Evolutionary conservation across 2,113 vertebrate species (phyloP), one percentile per base, ranked within the genome.

Genomic region (Phaethornis superciliosus): DNA sequence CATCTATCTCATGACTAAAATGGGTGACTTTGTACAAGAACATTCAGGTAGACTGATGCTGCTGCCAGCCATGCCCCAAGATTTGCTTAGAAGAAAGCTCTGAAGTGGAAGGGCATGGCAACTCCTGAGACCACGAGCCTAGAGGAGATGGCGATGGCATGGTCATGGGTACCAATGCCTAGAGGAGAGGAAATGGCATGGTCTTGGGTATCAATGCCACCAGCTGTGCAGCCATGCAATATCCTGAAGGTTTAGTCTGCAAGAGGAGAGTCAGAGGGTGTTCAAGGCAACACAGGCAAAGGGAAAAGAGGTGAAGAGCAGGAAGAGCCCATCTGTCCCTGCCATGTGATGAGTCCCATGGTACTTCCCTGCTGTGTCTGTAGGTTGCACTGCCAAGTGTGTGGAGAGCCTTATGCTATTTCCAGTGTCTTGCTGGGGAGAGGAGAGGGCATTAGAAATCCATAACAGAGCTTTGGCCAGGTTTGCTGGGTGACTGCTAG

Each of bases 361-460:
- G 71, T 42, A 70, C 59, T 85, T 77, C 46, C 88, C 85, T 85
- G 71, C 93, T 93, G 93, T 17, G 68, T 58, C 71, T 42, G 27
- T 77, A 85, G 71, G 75, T 79, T 85, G 63, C 59, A 62, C 55
- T 94, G 92, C 85, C 79, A 91, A 80, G 35, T 15, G 51, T 90
- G 37, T 70, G 82, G 81, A 85, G 59, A 85, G 88, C 46, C 79
- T 95, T 91, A 51, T 88, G 88, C 85, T 95, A 58, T 85, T 95
- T 89, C 90, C 82, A 88, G 68, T 65, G 79, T 81, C 92, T 88
- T 93, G 67, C 81, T 95, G 93, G 75, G 92, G 77, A 91, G 94
- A 93, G 71, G 70, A 91, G 84, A 84, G 27, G 85, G 80, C 80
- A 47, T 77, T 90, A 4, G 8, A 94, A 82, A 93, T 85, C 88